Percentiles rank a stretch among this genome's conserved stretches.
Evolutionary conservation across 2,797 vertebrate genomes (phyloP).

Genomic region (Hoplostethus atlanticus): DNA sequence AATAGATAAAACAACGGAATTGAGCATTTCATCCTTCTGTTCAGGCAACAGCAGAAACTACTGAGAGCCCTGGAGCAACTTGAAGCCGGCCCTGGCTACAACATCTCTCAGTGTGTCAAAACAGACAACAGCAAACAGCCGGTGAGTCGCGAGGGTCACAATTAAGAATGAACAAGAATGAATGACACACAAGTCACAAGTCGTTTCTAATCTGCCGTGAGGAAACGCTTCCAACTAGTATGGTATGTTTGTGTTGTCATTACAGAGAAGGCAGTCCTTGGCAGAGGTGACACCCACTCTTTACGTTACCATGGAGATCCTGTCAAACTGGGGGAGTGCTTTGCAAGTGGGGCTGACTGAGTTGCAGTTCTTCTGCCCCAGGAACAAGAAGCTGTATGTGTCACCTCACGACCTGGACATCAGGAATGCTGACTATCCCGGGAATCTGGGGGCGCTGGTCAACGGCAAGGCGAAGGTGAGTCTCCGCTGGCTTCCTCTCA

Average conservation of each 20-base stretch:
- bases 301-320: slow-evolving; percentile 95
- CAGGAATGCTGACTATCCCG: slow-evolving; percentile 84
- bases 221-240: neutral
- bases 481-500: neutral
- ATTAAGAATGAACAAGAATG: slow-evolving; percentile 32
- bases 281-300: slow-evolving; percentile 83
- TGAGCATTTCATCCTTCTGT: slow-evolving; percentile 61
- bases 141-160: slow-evolving; percentile 66
- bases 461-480: slow-evolving; percentile 84
- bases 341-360: slow-evolving; percentile 90
- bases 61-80: slow-evolving; percentile 84
- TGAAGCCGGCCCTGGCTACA: slow-evolving; percentile 71
- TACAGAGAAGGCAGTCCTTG: slow-evolving; percentile 68
- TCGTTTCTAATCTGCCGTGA: neutral
- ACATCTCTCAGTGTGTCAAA: slow-evolving; percentile 55
- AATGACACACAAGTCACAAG: neutral
- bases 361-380: slow-evolving; percentile 93
- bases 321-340: slow-evolving; percentile 94
- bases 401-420: slow-evolving; percentile 94
- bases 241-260: slow-evolving; percentile 33
- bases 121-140: slow-evolving; percentile 56
- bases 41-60: slow-evolving; percentile 91
- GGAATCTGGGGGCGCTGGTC: slow-evolving; percentile 91
- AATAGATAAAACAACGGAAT: slow-evolving; percentile 21
- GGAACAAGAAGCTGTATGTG: slow-evolving; percentile 87